Evolutionary conservation across 2,797 vertebrate species (phyloP).

Genomic region (Amblyraja radiata): DNA sequence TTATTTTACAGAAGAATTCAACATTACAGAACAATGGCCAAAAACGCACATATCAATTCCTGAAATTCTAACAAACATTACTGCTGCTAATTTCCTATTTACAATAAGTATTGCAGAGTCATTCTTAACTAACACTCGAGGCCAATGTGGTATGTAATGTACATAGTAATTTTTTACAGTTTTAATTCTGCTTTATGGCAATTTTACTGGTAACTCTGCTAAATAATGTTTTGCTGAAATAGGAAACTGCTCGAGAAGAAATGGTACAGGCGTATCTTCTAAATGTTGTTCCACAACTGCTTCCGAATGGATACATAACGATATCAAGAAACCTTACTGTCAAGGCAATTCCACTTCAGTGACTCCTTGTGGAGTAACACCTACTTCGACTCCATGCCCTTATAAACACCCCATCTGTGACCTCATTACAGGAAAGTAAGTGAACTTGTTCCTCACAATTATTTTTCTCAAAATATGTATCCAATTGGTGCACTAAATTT

Average conservation of each 20-base stretch:
- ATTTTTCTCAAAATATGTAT: not conserved
- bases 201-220: not conserved
- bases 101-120: not conserved
- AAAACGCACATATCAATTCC: not conserved
- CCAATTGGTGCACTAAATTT: not conserved
- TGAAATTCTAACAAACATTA: not conserved
- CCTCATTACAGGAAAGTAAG: not conserved
- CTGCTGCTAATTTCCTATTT: not conserved
- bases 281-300: not conserved
- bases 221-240: not conserved
- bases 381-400: not conserved
- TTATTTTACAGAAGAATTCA: not conserved
- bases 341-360: not conserved
- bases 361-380: not conserved
- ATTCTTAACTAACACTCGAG: not conserved
- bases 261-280: not conserved
- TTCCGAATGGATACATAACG: not conserved
- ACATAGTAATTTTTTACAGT: not conserved
- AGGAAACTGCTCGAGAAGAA: not conserved
- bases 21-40: not conserved
- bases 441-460: not conserved
- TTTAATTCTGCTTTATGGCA: too few relatives aligned
- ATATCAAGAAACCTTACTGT: not conserved
- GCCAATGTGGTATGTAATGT: not conserved
- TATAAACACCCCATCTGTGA: not conserved